Evolutionary conservation across 2,113 vertebrate genomes (phyloP).

Genomic region (Microtus pennsylvanicus): DNA sequence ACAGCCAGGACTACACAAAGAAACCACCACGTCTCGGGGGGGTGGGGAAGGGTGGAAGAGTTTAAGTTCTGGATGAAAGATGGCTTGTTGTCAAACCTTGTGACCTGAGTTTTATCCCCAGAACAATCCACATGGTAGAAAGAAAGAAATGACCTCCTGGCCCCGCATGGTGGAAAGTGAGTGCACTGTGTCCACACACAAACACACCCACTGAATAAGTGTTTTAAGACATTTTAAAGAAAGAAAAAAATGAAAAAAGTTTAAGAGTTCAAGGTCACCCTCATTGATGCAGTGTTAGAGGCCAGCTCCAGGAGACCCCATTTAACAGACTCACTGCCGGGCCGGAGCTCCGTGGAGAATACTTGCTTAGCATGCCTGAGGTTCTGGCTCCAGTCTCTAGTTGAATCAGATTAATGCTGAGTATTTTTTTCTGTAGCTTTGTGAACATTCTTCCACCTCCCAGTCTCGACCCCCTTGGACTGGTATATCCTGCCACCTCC

Average conservation of each 20-base stretch:
- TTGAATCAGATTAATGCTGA: constrained; percentile 36
- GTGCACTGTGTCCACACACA: not conserved
- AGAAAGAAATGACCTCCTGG: not conserved
- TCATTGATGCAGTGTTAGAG: not conserved
- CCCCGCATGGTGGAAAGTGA: not conserved
- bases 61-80: not conserved
- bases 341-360: not conserved
- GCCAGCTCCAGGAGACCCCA: not conserved
- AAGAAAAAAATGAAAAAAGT: not conserved
- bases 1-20: not conserved
- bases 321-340: not conserved
- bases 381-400: not conserved
- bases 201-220: not conserved
- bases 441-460: not conserved
- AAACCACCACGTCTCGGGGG: not conserved
- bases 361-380: not conserved
- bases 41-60: not conserved
- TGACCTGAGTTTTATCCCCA: not conserved
- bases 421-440: not conserved
- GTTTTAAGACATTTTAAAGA: not conserved
- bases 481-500: not conserved
- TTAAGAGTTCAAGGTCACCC: not conserved
- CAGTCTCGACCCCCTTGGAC: not conserved
- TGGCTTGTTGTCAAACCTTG: not conserved
- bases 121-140: not conserved